These are phyloP conservation scores for Peromyscus aztecus DNA, from an alignment of 2,797 vertebrate species.

Conservation along the genomic window DNA sequence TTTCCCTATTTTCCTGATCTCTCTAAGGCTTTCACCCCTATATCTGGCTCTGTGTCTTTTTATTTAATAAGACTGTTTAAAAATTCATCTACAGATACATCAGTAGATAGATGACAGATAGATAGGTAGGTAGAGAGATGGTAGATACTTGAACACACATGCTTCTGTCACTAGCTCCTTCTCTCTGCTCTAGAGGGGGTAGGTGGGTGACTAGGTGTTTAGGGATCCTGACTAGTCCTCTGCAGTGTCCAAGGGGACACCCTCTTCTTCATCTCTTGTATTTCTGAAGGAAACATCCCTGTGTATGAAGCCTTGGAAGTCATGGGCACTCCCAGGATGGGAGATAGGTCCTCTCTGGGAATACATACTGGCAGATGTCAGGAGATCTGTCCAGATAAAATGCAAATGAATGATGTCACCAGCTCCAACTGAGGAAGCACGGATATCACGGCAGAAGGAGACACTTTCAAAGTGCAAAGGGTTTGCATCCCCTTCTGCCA, in stretches of 20 bases:
- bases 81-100: not conserved
- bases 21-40: no score
- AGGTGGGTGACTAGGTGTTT: no score
- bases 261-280: not conserved
- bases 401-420: not conserved
- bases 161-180: not conserved
- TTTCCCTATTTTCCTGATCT: no score
- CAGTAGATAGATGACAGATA: not conserved
- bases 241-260: accelerated
- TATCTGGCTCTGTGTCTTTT: no score
- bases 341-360: accelerated
- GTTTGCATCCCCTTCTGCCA: not conserved
- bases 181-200: not conserved
- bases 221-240: no score
- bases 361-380: not conserved
- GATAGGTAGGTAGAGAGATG: not conserved
- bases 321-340: accelerated
- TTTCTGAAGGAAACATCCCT: not conserved
- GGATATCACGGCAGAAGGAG: not conserved
- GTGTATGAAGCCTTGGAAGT: not conserved
- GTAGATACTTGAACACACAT: not conserved
- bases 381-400: not conserved
- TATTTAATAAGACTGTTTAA: no score
- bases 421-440: not conserved
- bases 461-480: accelerated